Evolutionary conservation across 2,888 invertebrate genomes (phyloP).

Genomic region (Dasysyrphus albostriatus): DNA sequence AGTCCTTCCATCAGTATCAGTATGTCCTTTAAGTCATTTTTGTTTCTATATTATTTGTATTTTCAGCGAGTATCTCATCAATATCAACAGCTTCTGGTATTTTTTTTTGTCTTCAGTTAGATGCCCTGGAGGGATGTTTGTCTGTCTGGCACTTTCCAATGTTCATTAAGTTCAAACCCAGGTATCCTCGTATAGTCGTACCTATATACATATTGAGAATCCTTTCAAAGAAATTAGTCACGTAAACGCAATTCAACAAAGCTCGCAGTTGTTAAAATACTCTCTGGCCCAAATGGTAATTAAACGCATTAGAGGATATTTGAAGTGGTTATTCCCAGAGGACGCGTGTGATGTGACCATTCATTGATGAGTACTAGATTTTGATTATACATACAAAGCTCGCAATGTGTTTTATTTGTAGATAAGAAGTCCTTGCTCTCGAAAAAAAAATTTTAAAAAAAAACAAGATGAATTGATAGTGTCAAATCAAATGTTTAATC

Average conservation of each 20-base stretch:
- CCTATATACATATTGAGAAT: conserved; percentile 10
- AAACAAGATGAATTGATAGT: conserved; percentile 63
- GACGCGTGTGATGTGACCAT: conserved; percentile 16
- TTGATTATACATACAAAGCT: conserved; percentile 35
- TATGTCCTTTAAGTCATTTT: conserved; percentile 25
- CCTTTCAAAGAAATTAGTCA: conserved; percentile 74
- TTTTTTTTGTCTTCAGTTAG: conserved; percentile 30
- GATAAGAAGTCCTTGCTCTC: conserved; percentile 3
- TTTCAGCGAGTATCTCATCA: conserved; percentile 66
- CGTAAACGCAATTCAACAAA: conserved; percentile 70
- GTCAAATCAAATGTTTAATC: conserved; percentile 54
- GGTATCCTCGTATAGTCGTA: conserved; percentile 12
- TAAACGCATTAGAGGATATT: conserved; percentile 63
- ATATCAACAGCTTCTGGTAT: conserved; percentile 74
- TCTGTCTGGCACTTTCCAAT: conserved; percentile 62
- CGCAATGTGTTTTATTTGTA: background rate
- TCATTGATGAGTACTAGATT: background rate
- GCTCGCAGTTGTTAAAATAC: conserved; percentile 30
- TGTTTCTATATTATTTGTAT: conserved; percentile 23
- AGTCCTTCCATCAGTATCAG: conserved; percentile 19
- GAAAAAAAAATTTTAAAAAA: background rate
- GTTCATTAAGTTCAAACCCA: conserved; percentile 63
- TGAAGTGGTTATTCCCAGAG: conserved; percentile 33
- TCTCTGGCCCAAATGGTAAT: conserved; percentile 63
- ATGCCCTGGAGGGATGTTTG: conserved; percentile 55